Evolutionary conservation across 2,113 vertebrate species (phyloP).

Genomic region (western clawed frog (Xenopus tropicalis)): UCB_Xtro_10.0 CM004443.2:116569501-116570000

Average conservation of each 20-base stretch:
- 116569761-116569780: slow-evolving; percentile 22
- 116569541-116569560: too few relatives aligned
- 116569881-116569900: slow-evolving; percentile 20
- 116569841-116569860: slow-evolving; percentile 26
- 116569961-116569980: not conserved
- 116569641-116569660: too few relatives aligned
- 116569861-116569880: slow-evolving; percentile 22
- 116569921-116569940: slow-evolving; percentile 35
- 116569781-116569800: slow-evolving; percentile 25
- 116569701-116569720: not conserved
- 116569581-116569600: too few relatives aligned
- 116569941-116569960: slow-evolving; percentile 22
- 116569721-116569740: slow-evolving; percentile 5
- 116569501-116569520: too few relatives aligned
- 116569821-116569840: slow-evolving; percentile 32
- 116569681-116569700: too few relatives aligned
- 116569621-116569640: too few relatives aligned
- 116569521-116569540: too few relatives aligned
- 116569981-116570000: too few relatives aligned
- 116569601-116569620: too few relatives aligned
- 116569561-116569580: too few relatives aligned
- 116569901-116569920: slow-evolving; percentile 29
- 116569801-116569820: slow-evolving; percentile 26
- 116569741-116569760: not conserved
- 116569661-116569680: too few relatives aligned